Percentiles rank a stretch among this genome's conserved stretches.
Conservation (phyloP, 2,113 vertebrate species). For the Agelaius phoeniceus region DNA sequence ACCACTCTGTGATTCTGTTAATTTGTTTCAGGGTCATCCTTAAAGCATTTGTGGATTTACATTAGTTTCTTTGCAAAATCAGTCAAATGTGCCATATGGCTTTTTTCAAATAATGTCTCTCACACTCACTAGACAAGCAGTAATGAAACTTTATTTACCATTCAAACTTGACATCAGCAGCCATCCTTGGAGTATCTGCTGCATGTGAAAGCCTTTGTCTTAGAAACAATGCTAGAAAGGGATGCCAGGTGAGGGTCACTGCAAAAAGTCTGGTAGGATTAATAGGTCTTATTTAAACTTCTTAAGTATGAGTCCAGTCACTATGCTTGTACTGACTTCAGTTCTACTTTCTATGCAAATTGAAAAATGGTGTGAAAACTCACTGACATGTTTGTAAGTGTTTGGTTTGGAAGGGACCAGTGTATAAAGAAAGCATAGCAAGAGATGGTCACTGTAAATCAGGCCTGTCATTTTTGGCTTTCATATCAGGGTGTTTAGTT, state of each 20-base stretch:
- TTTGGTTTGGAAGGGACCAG: not conserved
- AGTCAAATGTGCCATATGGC: not conserved
- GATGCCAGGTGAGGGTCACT: not conserved
- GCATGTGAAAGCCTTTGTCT: not conserved
- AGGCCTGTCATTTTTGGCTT: not conserved
- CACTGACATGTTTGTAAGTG: not conserved
- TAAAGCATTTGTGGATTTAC: not conserved
- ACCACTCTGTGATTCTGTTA: not conserved
- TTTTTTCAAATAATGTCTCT: not conserved
- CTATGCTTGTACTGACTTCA: not conserved
- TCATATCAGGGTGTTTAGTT: not conserved
- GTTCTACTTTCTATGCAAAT: not conserved
- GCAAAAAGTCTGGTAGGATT: not conserved
- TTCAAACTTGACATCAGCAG: not conserved
- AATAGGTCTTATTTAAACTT: not conserved
- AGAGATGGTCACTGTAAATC: not conserved
- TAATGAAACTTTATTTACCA: not conserved
- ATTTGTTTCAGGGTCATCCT: not conserved
- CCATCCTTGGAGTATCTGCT: not conserved
- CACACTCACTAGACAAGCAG: not conserved
- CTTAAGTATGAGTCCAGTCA: not conserved
- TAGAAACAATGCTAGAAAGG: not conserved
- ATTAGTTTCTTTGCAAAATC: not conserved
- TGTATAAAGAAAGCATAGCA: not conserved
- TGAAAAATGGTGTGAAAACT: not conserved